Evolutionary conservation across 1,140 invertebrate genomes (phyloP), one percentile per base, ranked within the genome.

Genomic region (Zaprionus capensis): DNA sequence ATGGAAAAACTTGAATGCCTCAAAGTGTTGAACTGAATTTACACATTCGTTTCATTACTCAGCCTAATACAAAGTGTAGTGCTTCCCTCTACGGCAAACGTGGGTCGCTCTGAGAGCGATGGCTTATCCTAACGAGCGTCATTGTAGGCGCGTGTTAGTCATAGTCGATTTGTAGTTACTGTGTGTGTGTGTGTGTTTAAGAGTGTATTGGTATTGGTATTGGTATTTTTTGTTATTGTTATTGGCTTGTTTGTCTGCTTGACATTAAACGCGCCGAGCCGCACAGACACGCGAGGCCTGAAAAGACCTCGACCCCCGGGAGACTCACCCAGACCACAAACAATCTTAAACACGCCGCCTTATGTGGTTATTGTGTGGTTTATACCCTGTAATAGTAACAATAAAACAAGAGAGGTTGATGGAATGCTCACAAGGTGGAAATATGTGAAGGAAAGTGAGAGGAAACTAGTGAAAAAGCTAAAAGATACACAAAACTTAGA

Each of bases 141-240:
- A 53, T 78, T 82, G 63, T 62, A 67, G 84, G 84, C 84, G 81
- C 85, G 85, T 84, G 78, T 88, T 88, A 79, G 84, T 88, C 84
- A 88, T 88, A 71, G 81, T 51, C 58, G 61, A 68, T 78, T 75
- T 72, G 76, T 83, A 67, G 80, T 88, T 71, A 76, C 68, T 79
- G 81, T 88, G 78, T 87, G 9, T 49, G 17, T 17, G 7, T 24
- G 20, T 51, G 46, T 14, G 15, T 41, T 12, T 6, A 11, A 9
- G 38, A 9, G 12, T n/a, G 38, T n/a, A 82, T 82, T 82, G 69
- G 71, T 79, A 68, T 82, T 82, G 78, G 72, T 80, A 76, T 78
- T 81, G 70, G 57, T 65, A 55, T 64, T 73, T 62, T 28, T 62
- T 72, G 63, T 75, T 76, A 76, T 66, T 72, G 74, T 72, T 76